phyloP scores from a whole-genome alignment of 2,113 vertebrate genomes.

The Pseudolaguvia tuberculata region DNA sequence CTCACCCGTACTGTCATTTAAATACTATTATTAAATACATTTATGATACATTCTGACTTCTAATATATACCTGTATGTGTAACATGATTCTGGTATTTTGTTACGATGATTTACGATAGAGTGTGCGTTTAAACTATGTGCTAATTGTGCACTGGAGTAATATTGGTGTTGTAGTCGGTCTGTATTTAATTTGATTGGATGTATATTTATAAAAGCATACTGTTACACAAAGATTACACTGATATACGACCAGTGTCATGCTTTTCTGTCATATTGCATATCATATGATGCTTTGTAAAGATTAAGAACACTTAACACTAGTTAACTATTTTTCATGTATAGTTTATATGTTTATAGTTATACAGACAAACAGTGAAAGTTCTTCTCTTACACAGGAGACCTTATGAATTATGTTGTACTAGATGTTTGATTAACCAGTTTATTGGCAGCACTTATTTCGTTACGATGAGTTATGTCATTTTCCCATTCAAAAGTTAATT shows the following conservation, averaged over 20 bases:
- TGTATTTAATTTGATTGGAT: slow-evolving; percentile 8
- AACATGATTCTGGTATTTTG: not conserved
- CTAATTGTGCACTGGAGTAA: slow-evolving; percentile 9
- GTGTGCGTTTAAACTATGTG: slow-evolving; percentile 17
- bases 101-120: too few species aligned
- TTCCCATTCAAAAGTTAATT: not conserved
- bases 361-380: not conserved
- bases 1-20: not conserved
- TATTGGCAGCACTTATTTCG: not conserved
- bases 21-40: not conserved
- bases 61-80: not conserved
- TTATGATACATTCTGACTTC: not conserved
- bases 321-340: not conserved
- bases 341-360: not conserved
- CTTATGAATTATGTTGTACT: not conserved
- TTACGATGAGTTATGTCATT: too few species aligned
- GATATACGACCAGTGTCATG: not conserved
- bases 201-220: too few species aligned
- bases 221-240: not conserved
- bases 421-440: slow-evolving; percentile 23
- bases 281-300: too few species aligned
- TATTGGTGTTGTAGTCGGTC: slow-evolving; percentile 12
- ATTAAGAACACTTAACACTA: not conserved
- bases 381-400: too few species aligned
- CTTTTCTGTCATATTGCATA: slow-evolving; percentile 17